Evolutionary conservation across 2,888 invertebrate species (phyloP), one percentile per base, ranked within the genome.

Genomic region (Parnassius orleans): DNA sequence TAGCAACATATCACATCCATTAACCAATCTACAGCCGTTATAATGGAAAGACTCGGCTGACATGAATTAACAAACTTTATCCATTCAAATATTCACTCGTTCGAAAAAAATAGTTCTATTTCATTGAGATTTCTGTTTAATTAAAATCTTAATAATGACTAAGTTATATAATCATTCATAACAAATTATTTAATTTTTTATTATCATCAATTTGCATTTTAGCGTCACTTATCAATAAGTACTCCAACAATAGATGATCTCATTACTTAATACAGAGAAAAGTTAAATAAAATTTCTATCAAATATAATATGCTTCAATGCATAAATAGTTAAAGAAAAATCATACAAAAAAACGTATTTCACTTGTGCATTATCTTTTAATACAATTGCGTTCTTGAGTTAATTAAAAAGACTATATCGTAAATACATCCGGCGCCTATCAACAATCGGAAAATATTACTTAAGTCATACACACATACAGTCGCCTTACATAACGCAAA

Each of bases 1-100:
- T 79, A 84, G 86, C 86, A 86, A 86, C 83, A 79, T 90, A 90
- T 90, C 90, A 91, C 90, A 90, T 88, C 83, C 83, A 86, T 77
- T 78, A 79, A 84, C 79, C 83, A 72, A 82, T 80, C 79, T 81
- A 83, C 84, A 87, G 86, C 85, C 86, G 79, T 76, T 78, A 74
- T 73, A 78, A 73, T 78, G 72, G 69, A 75, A 75, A 75, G 70
- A 77, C 74, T 75, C 71, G 66, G 70, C 68, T 71, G 69, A 73
- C 70, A 66, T 68, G 72, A 72, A 68, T 71, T 66, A 56, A 61
- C 58, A 53, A 15, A 60, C 58, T 46, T 7, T n/a, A 46, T 46
- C 0, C 46, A 46, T 46, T 46, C 60, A 64, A 66, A 65, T 53
- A 55, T 62, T 64, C 69, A 69, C 71, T 64, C 66, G 65, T 66